Conservation (phyloP, 2,888 invertebrate genomes). For the Drosophila macrothrix region DNA sequence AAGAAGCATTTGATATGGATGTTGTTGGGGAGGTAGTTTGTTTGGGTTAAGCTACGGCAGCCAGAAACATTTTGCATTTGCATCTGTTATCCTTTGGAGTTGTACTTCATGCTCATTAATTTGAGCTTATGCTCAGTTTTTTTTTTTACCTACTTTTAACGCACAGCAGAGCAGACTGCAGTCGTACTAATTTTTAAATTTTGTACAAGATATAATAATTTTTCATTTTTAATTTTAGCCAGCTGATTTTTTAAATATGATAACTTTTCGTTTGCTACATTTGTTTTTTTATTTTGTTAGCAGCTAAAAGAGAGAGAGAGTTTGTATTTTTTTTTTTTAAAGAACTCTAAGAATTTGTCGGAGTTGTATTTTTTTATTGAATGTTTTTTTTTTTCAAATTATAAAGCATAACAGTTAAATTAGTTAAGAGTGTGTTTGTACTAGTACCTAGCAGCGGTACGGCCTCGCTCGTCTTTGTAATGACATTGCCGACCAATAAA, state of each 20-base stretch:
- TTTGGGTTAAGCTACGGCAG: conserved; percentile 47
- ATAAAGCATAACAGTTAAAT: conserved; percentile 57
- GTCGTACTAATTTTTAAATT: conserved; percentile 49
- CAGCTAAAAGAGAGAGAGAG: conserved; percentile 72
- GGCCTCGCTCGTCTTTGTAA: conserved; percentile 99
- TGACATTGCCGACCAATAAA: conserved; percentile 99
- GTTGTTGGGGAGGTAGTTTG: conserved; percentile 16
- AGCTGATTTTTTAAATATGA: conserved; percentile 47
- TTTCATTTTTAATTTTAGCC: conserved; percentile 47
- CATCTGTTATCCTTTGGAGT: conserved; percentile 44
- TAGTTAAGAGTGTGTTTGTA: conserved; percentile 41
- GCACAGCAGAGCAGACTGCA: conserved; percentile 50
- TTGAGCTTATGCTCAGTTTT: conserved; percentile 39
- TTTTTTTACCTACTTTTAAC: conserved; percentile 70
- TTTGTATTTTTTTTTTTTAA: conserved; percentile 42
- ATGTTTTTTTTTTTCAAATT: conserved; percentile 40
- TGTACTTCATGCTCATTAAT: conserved; percentile 62
- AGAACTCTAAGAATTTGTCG: conserved; percentile 54
- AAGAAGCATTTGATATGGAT: conserved; percentile 51
- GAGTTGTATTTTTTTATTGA: conserved; percentile 41
- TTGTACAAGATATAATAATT: conserved; percentile 65
- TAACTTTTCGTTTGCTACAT: conserved; percentile 62
- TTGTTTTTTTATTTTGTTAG: conserved; percentile 46
- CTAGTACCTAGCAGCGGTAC: conserved; percentile 97
- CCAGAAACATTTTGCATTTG: conserved; percentile 35